Conservation (phyloP, 2,797 vertebrate species). For the Cheirogaleus major region DNA sequence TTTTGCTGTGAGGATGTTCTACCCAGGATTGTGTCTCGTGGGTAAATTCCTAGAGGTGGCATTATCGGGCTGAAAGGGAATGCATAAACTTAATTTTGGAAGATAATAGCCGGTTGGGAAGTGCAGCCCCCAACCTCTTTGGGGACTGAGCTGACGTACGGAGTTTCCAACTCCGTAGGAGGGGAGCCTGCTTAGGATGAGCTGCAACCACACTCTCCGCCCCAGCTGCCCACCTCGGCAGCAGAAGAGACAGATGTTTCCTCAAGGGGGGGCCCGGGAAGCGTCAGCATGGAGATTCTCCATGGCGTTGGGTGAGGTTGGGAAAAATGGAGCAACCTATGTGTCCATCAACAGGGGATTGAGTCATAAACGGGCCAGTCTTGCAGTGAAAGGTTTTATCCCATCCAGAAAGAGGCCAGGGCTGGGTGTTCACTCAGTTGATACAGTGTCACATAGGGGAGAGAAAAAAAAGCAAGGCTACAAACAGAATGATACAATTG, state of each 20-base stretch:
- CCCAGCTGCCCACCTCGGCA: background rate
- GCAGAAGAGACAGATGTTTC: no score
- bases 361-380: background rate
- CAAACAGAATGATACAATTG: background rate
- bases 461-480: background rate
- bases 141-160: no score
- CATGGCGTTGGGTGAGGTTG: background rate
- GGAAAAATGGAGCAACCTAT: background rate
- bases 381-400: background rate
- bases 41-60: background rate
- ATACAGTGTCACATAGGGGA: background rate
- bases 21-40: background rate
- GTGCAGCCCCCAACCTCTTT: background rate
- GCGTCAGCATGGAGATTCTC: fast-evolving
- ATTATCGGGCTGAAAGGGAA: background rate
- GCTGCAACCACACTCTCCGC: background rate
- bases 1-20: background rate
- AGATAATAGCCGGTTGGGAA: background rate
- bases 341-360: background rate
- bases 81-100: background rate
- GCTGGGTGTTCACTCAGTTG: background rate
- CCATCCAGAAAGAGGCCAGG: background rate
- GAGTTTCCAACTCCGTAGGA: background rate
- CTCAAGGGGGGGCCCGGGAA: background rate
- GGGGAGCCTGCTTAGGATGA: background rate